Percentiles rank a stretch among this genome's conserved stretches.
Evolutionary conservation across 2,113 vertebrate species (phyloP).

Genomic region (Ascaphus truei): DNA sequence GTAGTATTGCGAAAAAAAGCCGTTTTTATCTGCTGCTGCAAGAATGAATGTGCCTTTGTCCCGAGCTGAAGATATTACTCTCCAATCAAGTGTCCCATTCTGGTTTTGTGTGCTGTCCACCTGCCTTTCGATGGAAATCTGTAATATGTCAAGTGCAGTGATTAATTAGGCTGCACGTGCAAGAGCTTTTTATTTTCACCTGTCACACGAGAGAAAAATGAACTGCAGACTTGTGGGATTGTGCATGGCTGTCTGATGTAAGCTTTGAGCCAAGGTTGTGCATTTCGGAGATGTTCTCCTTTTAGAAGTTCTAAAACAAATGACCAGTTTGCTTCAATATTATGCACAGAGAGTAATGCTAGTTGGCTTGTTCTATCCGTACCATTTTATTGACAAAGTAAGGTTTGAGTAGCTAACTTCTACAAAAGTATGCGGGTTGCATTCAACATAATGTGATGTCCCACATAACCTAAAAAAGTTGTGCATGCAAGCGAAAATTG

Average conservation of each 20-base stretch:
- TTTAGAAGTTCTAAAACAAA: constrained; percentile 67
- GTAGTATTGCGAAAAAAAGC: too few species aligned
- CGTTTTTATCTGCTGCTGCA: constrained; percentile 53
- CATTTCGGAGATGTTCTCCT: constrained; percentile 60
- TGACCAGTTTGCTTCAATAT: constrained; percentile 76
- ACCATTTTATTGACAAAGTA: too few species aligned
- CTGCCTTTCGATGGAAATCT: constrained; percentile 93
- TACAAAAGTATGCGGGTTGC: too few species aligned
- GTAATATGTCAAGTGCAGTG: constrained; percentile 79
- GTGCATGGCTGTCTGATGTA: constrained; percentile 49
- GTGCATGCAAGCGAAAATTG: too few species aligned
- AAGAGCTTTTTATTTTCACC: constrained; percentile 78
- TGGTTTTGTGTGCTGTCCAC: constrained; percentile 88
- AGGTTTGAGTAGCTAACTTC: too few species aligned
- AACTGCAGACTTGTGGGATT: constrained; percentile 56
- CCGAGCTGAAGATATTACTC: constrained; percentile 65
- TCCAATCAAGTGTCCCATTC: constrained; percentile 66
- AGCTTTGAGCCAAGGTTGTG: constrained; percentile 43
- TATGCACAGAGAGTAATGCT: too few species aligned
- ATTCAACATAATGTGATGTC: too few species aligned
- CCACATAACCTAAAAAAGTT: too few species aligned
- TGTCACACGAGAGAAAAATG: constrained; percentile 70
- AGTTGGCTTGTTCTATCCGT: too few species aligned
- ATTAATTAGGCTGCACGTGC: constrained; percentile 89
- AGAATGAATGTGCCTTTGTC: constrained; percentile 82